These are phyloP conservation scores for Hylaeus volcanicus DNA, from an alignment of 1,140 invertebrate species.

Conservation along the genomic window DNA sequence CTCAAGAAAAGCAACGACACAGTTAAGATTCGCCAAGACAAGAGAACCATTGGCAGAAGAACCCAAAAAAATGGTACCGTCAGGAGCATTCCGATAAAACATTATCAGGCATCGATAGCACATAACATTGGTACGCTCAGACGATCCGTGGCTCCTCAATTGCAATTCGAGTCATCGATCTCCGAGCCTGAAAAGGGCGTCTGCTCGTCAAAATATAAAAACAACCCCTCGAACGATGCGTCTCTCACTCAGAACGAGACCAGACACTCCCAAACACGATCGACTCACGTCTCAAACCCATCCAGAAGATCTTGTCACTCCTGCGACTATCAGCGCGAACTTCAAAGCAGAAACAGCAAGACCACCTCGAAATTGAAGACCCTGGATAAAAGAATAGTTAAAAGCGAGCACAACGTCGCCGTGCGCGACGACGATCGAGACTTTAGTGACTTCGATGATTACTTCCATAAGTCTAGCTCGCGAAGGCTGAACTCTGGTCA, in stretches of 20 bases:
- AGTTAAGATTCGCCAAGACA: constrained; percentile 10
- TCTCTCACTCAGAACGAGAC: not conserved
- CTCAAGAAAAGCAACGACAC: constrained; percentile 16
- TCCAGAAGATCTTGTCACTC: constrained; percentile 33
- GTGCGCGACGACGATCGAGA: not conserved
- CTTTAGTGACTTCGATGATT: constrained; percentile 36
- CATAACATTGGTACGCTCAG: constrained; percentile 68
- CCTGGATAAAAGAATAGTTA: constrained; percentile 20
- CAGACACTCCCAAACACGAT: constrained; percentile 6
- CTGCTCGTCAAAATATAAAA: constrained; percentile 26
- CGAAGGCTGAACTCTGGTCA: not conserved
- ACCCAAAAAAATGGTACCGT: constrained; percentile 51
- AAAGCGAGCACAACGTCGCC: constrained; percentile 4
- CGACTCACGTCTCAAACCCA: constrained; percentile 11
- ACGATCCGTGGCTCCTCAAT: constrained; percentile 58
- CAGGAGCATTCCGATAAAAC: constrained; percentile 71
- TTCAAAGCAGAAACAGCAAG: not conserved
- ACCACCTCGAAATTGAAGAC: constrained; percentile 20
- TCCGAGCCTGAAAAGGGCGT: constrained; percentile 59
- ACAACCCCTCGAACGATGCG: not conserved
- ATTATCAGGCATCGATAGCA: constrained; percentile 69
- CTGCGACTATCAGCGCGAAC: constrained; percentile 38
- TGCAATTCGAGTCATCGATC: constrained; percentile 64
- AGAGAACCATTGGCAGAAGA: constrained; percentile 39
- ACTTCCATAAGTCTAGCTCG: constrained; percentile 34